Percentiles rank a stretch among this genome's conserved stretches.
phyloP scores from a whole-genome alignment of 2,113 vertebrate genomes.

The Siniperca knerii region DNA sequence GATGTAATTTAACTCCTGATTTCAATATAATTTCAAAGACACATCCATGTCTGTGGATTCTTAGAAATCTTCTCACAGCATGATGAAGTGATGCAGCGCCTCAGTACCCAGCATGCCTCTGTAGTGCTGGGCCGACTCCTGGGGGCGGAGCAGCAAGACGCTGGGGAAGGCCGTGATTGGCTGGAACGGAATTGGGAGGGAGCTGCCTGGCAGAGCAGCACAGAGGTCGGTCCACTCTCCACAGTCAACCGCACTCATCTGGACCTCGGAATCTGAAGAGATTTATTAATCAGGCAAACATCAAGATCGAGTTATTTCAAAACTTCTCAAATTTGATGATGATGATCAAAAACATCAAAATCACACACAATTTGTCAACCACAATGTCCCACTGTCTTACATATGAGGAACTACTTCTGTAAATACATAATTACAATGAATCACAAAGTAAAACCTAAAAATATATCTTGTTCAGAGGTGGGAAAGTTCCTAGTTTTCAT shows the following conservation, averaged over 20 bases:
- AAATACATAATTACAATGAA: background rate
- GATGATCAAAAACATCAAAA: background rate
- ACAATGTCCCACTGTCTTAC: too few species aligned
- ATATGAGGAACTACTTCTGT: background rate
- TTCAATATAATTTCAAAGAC: background rate
- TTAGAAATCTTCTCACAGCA: slow-evolving; percentile 86
- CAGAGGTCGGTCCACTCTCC: slow-evolving; percentile 92
- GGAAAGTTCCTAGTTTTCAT: too few species aligned
- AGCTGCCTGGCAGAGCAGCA: slow-evolving; percentile 78
- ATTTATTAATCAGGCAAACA: background rate
- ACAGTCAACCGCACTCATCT: slow-evolving; percentile 88
- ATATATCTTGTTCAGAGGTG: too few species aligned
- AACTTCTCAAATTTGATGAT: background rate
- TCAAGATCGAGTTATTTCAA: background rate
- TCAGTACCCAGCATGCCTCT: slow-evolving; percentile 89
- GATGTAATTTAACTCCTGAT: background rate
- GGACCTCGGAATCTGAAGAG: slow-evolving; percentile 76
- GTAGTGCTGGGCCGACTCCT: slow-evolving; percentile 78
- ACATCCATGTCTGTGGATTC: too few species aligned
- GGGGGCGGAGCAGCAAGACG: slow-evolving; percentile 84
- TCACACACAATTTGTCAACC: background rate
- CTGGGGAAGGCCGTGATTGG: slow-evolving; percentile 89
- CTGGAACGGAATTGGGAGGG: slow-evolving; percentile 80
- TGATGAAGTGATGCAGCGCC: slow-evolving; percentile 89
- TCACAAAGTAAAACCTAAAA: background rate